Conservation (phyloP, 2,797 vertebrate species). For the Heterohyrax brucei region DNA sequence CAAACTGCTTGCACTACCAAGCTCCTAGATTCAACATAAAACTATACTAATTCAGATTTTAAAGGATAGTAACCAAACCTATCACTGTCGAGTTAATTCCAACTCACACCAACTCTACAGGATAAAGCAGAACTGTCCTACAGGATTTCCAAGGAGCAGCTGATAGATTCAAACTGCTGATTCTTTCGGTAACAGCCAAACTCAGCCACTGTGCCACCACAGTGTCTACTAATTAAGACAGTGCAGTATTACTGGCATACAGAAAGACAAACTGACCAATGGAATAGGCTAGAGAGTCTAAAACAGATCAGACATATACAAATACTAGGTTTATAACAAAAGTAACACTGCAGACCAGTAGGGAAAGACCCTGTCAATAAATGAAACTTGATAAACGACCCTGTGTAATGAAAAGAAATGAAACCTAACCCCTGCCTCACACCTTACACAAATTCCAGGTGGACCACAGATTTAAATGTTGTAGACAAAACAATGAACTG, state of each 20-base stretch:
- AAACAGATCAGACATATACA: not conserved
- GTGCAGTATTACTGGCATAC: not conserved
- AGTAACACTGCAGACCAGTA: not conserved
- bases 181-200: no score
- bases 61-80: no score
- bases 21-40: no score
- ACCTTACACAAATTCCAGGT: not conserved
- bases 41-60: no score
- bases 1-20: no score
- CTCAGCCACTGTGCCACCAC: no score
- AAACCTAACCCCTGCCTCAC: not conserved
- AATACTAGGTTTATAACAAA: not conserved
- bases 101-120: no score
- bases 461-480: not conserved
- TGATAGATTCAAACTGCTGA: no score
- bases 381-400: not conserved
- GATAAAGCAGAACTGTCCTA: no score
- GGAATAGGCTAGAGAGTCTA: not conserved
- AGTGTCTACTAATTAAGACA: not conserved
- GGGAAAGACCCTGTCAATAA: not conserved
- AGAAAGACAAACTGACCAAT: not conserved
- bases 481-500: not conserved
- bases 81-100: no score
- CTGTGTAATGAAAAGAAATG: not conserved
- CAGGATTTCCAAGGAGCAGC: no score